phyloP scores from a whole-genome alignment of 2,113 vertebrate genomes.

The Semnornis frantzii region DNA sequence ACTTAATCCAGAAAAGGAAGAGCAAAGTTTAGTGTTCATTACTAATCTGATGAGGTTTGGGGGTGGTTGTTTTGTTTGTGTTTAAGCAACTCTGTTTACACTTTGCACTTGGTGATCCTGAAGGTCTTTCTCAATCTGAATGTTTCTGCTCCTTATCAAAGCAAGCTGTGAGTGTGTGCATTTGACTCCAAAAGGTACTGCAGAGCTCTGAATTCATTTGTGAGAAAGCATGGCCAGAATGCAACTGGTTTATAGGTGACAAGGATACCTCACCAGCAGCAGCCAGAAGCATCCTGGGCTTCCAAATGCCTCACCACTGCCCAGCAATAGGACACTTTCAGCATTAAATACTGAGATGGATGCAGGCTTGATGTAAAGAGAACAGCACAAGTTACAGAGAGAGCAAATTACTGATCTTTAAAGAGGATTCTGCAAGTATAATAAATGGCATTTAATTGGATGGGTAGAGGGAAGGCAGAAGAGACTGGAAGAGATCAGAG shows the following conservation, averaged over 20 bases:
- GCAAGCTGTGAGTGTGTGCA: neutral
- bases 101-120: neutral
- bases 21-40: neutral
- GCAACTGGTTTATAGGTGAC: neutral
- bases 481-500: neutral
- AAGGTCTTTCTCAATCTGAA: no score
- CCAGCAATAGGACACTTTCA: neutral
- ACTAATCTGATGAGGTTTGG: no score
- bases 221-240: neutral
- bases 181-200: neutral
- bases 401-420: neutral
- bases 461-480: neutral
- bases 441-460: neutral
- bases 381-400: neutral
- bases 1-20: neutral
- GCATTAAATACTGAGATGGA: neutral
- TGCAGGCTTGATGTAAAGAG: neutral
- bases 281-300: neutral
- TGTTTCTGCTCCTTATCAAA: neutral
- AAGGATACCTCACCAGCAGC: neutral
- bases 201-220: neutral
- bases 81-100: neutral
- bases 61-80: neutral
- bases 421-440: neutral
- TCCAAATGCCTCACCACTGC: neutral